Evolutionary conservation across 2,797 vertebrate species (phyloP), one percentile per base, ranked within the genome.

Genomic region (Poeciliopsis paucimaculata): DNA sequence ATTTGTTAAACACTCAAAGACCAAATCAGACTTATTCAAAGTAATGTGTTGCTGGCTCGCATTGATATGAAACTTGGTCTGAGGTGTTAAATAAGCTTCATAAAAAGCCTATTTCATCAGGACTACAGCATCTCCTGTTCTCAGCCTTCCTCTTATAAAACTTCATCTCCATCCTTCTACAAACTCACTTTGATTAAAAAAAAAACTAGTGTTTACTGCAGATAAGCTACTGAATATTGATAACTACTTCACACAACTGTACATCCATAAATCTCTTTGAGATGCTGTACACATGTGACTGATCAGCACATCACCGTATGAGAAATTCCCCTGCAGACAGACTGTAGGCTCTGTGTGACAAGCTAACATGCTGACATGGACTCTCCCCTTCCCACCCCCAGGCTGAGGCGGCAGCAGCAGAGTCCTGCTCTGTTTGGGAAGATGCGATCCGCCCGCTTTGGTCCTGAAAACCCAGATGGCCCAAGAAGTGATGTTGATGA

Each of bases 371-470:
- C 20, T 53, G 49, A 53, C 20, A 53, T 53, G 49, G 49, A 53
- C 49, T 53, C 49, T 53, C 20, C 20, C 49, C 47, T 20, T 18
- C 47, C 5, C 8, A 3, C 0, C 20, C 8, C 49, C 75, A 99
- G 98, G 92, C 94, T 99, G 82, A 95, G 98, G 72, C 94, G 98
- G 41, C 98, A 99, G 93, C 98, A 98, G 93, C 97, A 98, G 93
- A 97, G 90, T 3, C 91, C 97, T 0, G 95, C 96, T 0, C 93
- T 98, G 2, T 99, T 99, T 0, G 95, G 97, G 74, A 99, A 98
- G 93, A 97, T 99, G 78, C 95, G 97, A 53, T 94, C 96, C 0
- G 6, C 97, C 41, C 97, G 97, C 41, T 99, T 98, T 15, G 87
- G 95, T 70, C 84, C 96, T 0, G 97, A 98, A 0, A 97, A 97